Percentiles rank a stretch among this genome's conserved stretches.
Evolutionary conservation across 2,888 invertebrate species (phyloP).

Genomic region (Eupithecia insigniata): DNA sequence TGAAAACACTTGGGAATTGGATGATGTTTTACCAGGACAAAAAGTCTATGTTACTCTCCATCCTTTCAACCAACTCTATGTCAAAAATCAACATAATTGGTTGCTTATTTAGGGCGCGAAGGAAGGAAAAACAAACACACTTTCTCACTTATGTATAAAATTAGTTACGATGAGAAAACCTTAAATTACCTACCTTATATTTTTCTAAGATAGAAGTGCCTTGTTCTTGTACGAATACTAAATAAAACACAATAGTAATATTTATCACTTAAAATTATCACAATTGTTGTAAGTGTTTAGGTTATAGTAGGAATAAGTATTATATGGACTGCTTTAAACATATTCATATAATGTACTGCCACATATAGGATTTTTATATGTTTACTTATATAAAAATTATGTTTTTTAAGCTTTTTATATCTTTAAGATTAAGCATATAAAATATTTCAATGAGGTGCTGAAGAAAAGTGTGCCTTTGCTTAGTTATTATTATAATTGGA

Average conservation of each 20-base stretch:
- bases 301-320: neutral
- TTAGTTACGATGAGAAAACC: neutral
- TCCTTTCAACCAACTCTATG: no score
- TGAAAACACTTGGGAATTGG: no score
- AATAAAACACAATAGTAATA: neutral
- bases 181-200: neutral
- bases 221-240: neutral
- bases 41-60: no score
- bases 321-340: neutral
- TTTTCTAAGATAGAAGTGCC: neutral
- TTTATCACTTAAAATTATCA: neutral
- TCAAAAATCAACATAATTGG: no score
- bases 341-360: neutral
- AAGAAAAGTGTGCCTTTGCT: conserved; percentile 4
- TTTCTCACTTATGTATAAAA: no score
- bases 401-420: conserved; percentile 84
- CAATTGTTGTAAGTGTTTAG: neutral
- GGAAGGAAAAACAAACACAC: no score
- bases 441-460: conserved; percentile 6
- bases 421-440: neutral
- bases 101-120: no score
- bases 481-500: neutral
- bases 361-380: neutral
- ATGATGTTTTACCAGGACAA: no score
- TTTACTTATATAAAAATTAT: conserved; percentile 83